Evolutionary conservation across 2,113 vertebrate species (phyloP).

Genomic region (Lucifuga dentata): DNA sequence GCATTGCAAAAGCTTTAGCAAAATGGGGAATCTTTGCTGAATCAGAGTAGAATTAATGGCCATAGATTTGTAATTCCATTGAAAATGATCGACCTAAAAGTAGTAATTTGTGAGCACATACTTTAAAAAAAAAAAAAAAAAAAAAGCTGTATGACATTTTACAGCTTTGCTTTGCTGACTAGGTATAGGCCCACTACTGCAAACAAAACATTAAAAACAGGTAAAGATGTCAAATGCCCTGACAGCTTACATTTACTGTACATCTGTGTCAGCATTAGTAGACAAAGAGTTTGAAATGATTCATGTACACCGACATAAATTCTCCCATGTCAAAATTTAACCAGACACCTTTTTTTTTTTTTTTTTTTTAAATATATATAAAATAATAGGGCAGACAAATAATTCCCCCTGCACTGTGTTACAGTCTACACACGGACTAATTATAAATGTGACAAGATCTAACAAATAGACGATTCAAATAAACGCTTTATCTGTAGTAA

Average conservation of each 20-base stretch:
- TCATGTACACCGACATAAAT: too few relatives aligned
- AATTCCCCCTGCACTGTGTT: constrained; percentile 8
- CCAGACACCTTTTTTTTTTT: not conserved
- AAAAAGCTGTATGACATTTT: too few relatives aligned
- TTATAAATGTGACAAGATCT: constrained; percentile 22
- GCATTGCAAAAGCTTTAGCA: not conserved
- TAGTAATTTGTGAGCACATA: too few relatives aligned
- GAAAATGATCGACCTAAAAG: too few relatives aligned
- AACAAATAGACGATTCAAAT: not conserved
- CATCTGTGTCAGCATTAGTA: not conserved
- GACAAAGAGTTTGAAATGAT: too few relatives aligned
- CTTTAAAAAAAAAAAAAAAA: too few relatives aligned
- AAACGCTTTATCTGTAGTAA: not conserved
- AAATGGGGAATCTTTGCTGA: not conserved
- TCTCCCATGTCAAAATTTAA: not conserved
- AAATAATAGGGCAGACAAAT: not conserved
- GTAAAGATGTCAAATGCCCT: constrained; percentile 2
- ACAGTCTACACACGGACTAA: constrained; percentile 1
- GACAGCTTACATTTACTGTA: not conserved
- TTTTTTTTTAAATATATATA: too few relatives aligned
- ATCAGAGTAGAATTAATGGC: not conserved
- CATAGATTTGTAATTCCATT: not conserved
- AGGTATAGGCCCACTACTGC: constrained; percentile 3
- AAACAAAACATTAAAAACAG: constrained; percentile 6
- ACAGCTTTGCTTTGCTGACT: not conserved